Conservation (phyloP, 2,797 vertebrate species). For the Tangara arthus region DNA sequence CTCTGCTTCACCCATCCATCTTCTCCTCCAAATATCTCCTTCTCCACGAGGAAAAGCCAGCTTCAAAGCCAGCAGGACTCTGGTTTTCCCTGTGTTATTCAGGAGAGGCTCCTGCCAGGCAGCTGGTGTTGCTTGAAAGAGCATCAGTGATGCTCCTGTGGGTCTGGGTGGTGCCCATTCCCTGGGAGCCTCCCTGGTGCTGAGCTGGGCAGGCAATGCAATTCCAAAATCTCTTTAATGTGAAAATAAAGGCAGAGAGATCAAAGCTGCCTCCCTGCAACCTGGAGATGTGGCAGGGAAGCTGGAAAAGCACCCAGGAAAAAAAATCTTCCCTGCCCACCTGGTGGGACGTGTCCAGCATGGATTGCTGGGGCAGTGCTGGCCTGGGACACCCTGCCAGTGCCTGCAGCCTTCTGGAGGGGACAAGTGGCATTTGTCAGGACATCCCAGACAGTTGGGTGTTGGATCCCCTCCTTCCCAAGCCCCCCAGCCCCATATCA, state of each 20-base stretch:
- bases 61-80: not conserved
- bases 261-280: constrained; percentile 22
- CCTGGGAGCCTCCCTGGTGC: not conserved
- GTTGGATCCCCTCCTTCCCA: not conserved
- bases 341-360: not conserved
- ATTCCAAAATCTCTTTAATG: constrained; percentile 43
- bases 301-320: not conserved
- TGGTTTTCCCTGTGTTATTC: not conserved
- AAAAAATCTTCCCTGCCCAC: not conserved
- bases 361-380: not conserved
- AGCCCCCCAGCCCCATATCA: fast-evolving
- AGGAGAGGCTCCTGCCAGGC: not conserved
- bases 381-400: not conserved
- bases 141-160: not conserved
- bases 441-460: not conserved
- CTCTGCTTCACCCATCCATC: fast-evolving
- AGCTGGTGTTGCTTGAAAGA: constrained; percentile 6
- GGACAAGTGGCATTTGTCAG: not conserved
- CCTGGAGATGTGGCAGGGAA: not conserved
- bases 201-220: not conserved
- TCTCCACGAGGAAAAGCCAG: not conserved
- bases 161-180: not conserved
- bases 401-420: not conserved
- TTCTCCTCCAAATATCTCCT: not conserved
- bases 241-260: fast-evolving